Evolutionary conservation across 2,888 invertebrate genomes (phyloP), one percentile per base, ranked within the genome.

Genomic region (Sialis fuliginosa): DNA sequence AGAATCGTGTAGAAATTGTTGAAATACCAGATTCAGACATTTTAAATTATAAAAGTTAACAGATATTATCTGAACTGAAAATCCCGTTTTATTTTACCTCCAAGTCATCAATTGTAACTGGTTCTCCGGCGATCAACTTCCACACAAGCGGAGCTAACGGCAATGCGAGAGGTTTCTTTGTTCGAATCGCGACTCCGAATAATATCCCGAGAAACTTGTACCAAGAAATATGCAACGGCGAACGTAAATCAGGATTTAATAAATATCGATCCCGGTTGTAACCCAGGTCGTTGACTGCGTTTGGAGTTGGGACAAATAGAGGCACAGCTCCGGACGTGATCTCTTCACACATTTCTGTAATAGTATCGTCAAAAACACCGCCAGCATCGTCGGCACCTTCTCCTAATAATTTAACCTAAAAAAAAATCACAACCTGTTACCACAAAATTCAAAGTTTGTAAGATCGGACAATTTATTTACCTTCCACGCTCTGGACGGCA

Each of bases 331-430:
- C 74, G 33, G 67, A 67, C 35, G 73, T 71, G 33, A 79, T 67
- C 59, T 79, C 78, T 58, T 70, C 67, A 55, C 77, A 77, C 74
- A 78, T 77, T 60, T 78, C 77, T 1, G 77, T 77, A 40, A 79
- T 76, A 4, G 77, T 79, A 55, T 79, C 79, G 59, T 79, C 78
- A 61, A 78, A 79, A 22, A 78, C 79, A 4, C 79, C 79, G 1
- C 78, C 79, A 2, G 78, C 78, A 61, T 79, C 79, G 58, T 79
- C 78, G 0, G 78, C 78, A 1, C 77, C 78, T 61, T 78, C 79
- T 0, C 77, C 77, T 6, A 78, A 68, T 33, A 78, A 61, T 58
- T 77, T 77, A 45, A 72, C 37, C 22, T 22, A 22, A 22, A 22
- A 22, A 22, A 22, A 22, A 22, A 22, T 22, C 22, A 22, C 22